These are phyloP conservation scores for Phocoena phocoena DNA, from an alignment of 2,113 vertebrate genomes.

Conservation along the genomic window DNA sequence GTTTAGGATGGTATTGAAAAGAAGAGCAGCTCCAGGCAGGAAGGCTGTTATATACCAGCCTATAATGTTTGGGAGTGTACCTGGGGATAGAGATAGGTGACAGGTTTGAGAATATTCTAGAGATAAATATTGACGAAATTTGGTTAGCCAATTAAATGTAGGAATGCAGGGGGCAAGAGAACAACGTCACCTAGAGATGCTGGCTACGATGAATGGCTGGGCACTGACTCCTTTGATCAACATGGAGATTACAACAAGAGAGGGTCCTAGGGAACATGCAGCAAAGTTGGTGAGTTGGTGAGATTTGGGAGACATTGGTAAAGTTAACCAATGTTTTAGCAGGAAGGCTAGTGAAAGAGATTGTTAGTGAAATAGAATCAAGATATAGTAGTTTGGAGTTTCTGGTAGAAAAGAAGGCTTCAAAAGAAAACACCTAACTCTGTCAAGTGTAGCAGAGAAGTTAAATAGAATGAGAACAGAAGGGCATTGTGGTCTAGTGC, in stretches of 20 bases:
- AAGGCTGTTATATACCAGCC: background rate
- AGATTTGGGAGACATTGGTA: background rate
- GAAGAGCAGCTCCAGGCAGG: background rate
- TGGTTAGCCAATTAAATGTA: background rate
- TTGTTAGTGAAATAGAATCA: background rate
- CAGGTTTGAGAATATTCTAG: background rate
- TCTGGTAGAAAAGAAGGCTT: background rate
- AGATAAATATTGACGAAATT: background rate
- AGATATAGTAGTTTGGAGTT: background rate
- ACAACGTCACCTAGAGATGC: background rate
- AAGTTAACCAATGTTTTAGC: background rate
- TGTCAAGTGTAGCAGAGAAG: background rate
- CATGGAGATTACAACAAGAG: background rate
- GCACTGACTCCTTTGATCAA: background rate
- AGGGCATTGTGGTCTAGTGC: too few species aligned
- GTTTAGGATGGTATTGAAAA: background rate
- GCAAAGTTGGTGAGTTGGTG: background rate
- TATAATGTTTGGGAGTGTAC: accelerated
- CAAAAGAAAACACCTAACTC: background rate
- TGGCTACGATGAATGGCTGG: background rate
- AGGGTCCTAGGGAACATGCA: background rate
- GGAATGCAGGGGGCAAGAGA: background rate
- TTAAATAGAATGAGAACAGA: background rate
- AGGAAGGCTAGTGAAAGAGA: background rate
- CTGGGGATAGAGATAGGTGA: background rate